Evolutionary conservation across 1,140 invertebrate species (phyloP).

Genomic region (Aphelenchoides besseyi): DNA sequence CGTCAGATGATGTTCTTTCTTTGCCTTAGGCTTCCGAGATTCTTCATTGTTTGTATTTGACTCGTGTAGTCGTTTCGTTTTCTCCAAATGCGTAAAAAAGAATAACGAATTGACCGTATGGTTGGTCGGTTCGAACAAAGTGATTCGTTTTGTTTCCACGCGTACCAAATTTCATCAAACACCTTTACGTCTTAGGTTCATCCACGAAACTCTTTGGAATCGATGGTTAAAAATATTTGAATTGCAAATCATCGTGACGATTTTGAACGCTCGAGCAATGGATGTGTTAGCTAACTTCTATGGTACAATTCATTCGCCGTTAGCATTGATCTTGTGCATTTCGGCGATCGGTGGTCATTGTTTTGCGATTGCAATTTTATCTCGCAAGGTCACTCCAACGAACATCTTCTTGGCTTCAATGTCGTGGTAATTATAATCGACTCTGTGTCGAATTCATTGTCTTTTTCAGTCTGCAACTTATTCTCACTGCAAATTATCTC

Average conservation of each 20-base stretch:
- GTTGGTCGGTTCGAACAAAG: neutral
- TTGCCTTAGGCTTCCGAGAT: neutral
- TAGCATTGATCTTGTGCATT: constrained; percentile 50
- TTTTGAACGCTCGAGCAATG: constrained; percentile 29
- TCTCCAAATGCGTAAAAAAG: no score
- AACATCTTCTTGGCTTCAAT: constrained; percentile 53
- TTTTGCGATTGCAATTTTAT: constrained; percentile 42
- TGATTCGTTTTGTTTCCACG: neutral
- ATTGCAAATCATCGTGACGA: no score
- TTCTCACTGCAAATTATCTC: constrained; percentile 50
- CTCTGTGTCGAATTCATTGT: constrained; percentile 19
- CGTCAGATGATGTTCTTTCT: neutral
- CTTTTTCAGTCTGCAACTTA: constrained; percentile 6
- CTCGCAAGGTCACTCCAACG: constrained; percentile 42
- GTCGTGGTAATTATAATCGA: no score
- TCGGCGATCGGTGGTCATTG: constrained; percentile 47
- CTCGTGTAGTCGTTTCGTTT: no score
- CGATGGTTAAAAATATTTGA: no score
- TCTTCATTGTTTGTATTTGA: neutral
- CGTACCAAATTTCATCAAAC: neutral
- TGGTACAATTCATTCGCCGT: constrained; percentile 37
- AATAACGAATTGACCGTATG: neutral
- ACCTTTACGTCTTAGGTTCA: neutral
- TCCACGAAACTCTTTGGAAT: neutral
- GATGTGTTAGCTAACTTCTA: constrained; percentile 17